Percentiles rank a stretch among this genome's conserved stretches.
These are phyloP conservation scores for Gymnocheta viridis DNA, from an alignment of 2,888 invertebrate species.

Conservation along the genomic window DNA sequence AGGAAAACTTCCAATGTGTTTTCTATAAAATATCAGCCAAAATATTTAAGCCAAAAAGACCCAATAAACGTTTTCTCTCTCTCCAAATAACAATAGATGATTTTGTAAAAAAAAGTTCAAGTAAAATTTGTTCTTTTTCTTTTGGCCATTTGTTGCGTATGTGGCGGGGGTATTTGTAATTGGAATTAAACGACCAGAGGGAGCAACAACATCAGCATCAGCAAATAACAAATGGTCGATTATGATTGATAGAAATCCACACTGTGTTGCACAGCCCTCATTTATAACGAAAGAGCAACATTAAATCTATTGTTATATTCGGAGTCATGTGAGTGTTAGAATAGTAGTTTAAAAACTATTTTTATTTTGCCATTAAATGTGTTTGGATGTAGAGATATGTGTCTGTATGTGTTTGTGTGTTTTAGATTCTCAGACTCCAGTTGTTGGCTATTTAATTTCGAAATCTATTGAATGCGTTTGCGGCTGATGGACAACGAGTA, in stretches of 20 bases:
- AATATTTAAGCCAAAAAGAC: background rate
- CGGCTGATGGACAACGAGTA: background rate
- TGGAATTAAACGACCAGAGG: conserved; percentile 56
- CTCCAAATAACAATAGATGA: background rate
- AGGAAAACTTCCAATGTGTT: background rate
- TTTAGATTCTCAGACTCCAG: background rate
- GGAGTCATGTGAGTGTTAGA: conserved; percentile 3
- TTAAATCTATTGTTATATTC: conserved; percentile 24
- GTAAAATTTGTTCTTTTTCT: background rate
- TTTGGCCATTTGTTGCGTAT: background rate
- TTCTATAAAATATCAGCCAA: background rate
- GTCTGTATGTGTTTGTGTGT: conserved; percentile 1
- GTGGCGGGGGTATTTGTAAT: conserved; percentile 33
- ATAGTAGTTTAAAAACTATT: conserved; percentile 22
- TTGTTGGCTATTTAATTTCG: conserved; percentile 18
- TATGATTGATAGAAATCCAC: conserved; percentile 67
- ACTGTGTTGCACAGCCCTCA: conserved; percentile 43
- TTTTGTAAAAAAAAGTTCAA: conserved; percentile 2
- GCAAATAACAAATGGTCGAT: conserved; percentile 33
- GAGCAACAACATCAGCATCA: conserved; percentile 15
- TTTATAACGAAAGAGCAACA: conserved; percentile 47
- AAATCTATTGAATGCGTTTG: conserved; percentile 31
- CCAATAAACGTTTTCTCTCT: background rate
- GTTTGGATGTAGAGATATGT: background rate
- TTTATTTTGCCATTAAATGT: conserved; percentile 30